Evolutionary conservation across 2,113 vertebrate genomes (phyloP).

Genomic region (Tetrao urogallus): DNA sequence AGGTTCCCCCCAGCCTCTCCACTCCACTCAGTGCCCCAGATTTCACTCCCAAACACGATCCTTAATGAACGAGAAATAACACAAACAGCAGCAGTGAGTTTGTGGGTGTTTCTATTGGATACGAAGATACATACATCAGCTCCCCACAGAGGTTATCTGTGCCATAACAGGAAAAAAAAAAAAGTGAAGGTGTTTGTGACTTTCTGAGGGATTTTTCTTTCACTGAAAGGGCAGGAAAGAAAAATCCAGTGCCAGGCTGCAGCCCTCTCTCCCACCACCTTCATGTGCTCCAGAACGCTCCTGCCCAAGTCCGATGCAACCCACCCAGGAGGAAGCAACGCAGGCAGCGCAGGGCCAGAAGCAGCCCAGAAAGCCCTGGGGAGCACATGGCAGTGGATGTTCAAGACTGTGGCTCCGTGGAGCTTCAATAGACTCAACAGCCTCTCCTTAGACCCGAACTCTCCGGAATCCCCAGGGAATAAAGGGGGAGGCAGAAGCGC

Average conservation of each 20-base stretch:
- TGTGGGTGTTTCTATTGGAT: neutral
- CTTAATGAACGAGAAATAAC: rapidly evolving
- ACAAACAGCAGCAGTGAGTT: neutral
- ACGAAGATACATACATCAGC: neutral
- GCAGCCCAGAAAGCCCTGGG: neutral
- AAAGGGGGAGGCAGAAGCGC: rapidly evolving
- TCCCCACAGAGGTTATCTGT: neutral
- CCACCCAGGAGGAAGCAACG: rapidly evolving
- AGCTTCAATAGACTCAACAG: neutral
- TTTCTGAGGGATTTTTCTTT: neutral
- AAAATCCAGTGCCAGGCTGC: neutral
- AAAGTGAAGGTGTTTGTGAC: rapidly evolving
- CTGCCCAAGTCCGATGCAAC: no score
- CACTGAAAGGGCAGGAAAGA: neutral
- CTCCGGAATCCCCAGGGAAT: rapidly evolving
- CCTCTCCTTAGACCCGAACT: no score
- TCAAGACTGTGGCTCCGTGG: neutral
- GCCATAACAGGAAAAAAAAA: neutral
- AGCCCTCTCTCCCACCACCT: neutral
- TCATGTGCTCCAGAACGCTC: neutral
- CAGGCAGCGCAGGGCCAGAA: neutral
- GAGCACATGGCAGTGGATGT: neutral
- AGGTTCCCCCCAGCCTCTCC: rapidly evolving
- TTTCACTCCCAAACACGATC: rapidly evolving
- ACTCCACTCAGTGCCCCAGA: neutral